Evolutionary conservation across 1,140 invertebrate genomes (phyloP), one percentile per base, ranked within the genome.

Genomic region (Drosophila nebulosa): DNA sequence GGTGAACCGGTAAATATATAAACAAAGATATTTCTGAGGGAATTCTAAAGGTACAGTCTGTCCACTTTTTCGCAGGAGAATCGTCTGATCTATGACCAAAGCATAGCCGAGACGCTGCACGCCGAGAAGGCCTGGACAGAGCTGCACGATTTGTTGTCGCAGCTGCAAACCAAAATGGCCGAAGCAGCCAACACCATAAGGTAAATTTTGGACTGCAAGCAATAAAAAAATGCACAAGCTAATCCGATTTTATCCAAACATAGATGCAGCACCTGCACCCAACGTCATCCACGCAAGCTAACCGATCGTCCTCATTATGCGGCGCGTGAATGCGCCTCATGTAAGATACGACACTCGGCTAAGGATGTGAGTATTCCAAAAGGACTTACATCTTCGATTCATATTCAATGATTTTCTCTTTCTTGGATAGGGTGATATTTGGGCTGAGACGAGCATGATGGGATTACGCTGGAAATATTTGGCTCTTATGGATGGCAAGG

Each of bases 401-500:
- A 6, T 21, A 21, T n/a, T 26, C 42, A 10, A 32, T 2, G 4
- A 35, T 36, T 35, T n/a, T n/a, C n/a, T n/a, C 7, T 0, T 58
- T 57, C 60, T 7, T 1, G 21, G 16, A 26, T 22, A 98, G 97
- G 97, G 96, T 71, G 98, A 99, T 91, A 97, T 99, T 73, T 98
- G 98, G 98, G 97, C 97, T 50, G 97, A 99, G 92, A 97, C 96
- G 50, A 94, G 94, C 74, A 94, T 96, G 92, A 94, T 97, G 92
- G 97, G 97, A 55, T 95, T 98, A 72, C 93, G 96, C 42, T 98
- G 97, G 96, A 95, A 97, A 92, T 98, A 98, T 92, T 98, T 97
- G 92, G 97, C 97, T n/a, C 97, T 97, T 76, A 98, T 98, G 97
- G 97, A 98, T 92, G 96, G 96, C 50, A 95, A 95, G 65, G 95